Base-by-base conservation (phyloP, 2,888 invertebrate species). In the Drepana falcataria region DNA sequence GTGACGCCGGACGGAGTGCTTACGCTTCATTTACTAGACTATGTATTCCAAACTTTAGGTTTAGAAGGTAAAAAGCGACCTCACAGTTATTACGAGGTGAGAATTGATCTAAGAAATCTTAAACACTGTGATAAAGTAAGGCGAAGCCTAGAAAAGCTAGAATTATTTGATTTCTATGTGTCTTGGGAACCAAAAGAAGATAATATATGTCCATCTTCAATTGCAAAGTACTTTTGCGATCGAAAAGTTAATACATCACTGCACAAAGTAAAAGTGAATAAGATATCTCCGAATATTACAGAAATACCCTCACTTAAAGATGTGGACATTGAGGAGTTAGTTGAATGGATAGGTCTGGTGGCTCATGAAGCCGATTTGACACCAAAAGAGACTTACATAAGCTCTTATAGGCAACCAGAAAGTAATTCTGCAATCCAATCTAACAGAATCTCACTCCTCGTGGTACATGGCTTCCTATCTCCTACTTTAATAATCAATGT, bases 341-440 rank as follows among this genome's bases (percentile, higher is more conserved):
- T 78, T 0, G 91, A 91, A 70, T 91, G 91, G 91, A 69, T 85
- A 47, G 91, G 91, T 0, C 76, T 90, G 75, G 55, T 90, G 9
- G 81, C 81, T 7, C 71, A 75, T 35, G 66, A 72, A 35, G 83
- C 66, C 9, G 75, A 84, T 56, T 60, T 85, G 40, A 59, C 63
- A 1, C 78, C 79, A 4, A 69, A 64, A 5, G 82, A 87, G 54
- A 57, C 68, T 2, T 91, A 88, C 48, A 77, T 90, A 0, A 90
- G 87, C 56, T 72, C 79, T 3, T 91, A 90, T 48, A 60, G 61
- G 48, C 75, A 73, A 58, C 91, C 90, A 0, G 80, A 83, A 0
- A 81, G 84, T 64, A 66, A 73, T 4, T 59, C 68, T 53, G 64
- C 83, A 40, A 52, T 90, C 9, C 68, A 82, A 68, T 71, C 84